Base-by-base conservation (phyloP, 1,140 invertebrate species). In the Aplysia californica region DNA sequence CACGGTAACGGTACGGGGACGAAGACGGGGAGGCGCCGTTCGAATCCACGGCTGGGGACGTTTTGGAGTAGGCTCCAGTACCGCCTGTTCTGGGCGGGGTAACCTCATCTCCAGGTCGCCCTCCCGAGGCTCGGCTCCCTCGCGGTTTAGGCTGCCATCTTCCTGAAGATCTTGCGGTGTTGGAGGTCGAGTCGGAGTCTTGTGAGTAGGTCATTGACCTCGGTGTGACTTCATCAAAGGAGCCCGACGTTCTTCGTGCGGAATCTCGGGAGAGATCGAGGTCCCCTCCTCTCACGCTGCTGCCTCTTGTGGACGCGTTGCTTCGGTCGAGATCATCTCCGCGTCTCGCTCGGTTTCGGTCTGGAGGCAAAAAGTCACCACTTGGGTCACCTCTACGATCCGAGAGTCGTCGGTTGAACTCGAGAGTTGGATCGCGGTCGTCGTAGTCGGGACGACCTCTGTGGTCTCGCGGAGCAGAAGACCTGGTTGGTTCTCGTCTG, bases 121-220 rank as follows among this genome's bases (percentile, higher is more conserved):
- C 39, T 20, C 26, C 55, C 2, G 61, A 66, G 2, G 33, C 23
- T 26, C 72, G 72, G 31, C 59, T 35, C 1, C 59, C 72, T 5
- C 61, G 59, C 21, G 72, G 55, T 38, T 75, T 75, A 10, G 72
- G 72, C 23, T 75, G 72, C 72, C 72, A 75, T 2, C 23, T 66
- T n/a, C 72, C 61, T 26, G 70, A 59, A 1, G 56, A 59, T 18
- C 55, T 10, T n/a, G n/a, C n/a, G n/a, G n/a, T n/a, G n/a, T n/a
- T n/a, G n/a, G n/a, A n/a, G n/a, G n/a, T n/a, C 39, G 6, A 39
- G 20, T 21, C 67, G 18, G 5, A 39, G 67, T 26, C 15, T 31
- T 55, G 50, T 29, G 41, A 3, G 66, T 61, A 1, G 70, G 33
- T 20, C n/a, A n/a, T n/a, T n/a, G n/a, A n/a, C n/a, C n/a, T n/a